Base-by-base conservation (phyloP, 2,797 vertebrate genomes). In the Phyllotis vaccarum region DNA sequence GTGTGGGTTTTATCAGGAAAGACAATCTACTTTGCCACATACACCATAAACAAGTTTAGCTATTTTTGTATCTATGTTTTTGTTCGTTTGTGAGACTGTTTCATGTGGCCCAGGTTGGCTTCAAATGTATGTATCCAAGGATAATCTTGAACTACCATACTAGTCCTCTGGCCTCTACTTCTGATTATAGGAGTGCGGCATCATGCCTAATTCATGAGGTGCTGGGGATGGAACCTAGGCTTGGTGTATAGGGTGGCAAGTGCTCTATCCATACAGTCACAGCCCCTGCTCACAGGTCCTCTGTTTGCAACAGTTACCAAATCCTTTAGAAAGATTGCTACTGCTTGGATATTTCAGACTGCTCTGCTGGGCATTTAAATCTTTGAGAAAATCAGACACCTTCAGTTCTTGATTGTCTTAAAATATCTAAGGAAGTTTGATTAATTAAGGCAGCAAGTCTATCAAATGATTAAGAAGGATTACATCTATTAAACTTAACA, bases 401-500 rank as follows among this genome's bases (percentile, higher is more conserved):
- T 86, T 94, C 91, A 94, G 75, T 94, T 96, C 72, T 22, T 97
- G 93, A 91, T 81, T 96, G 19, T 89, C 90, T 52, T 93, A 74
- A 94, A 96, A 90, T 96, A 46, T 93, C 81, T 93, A 75, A 96
- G 90, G 92, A 89, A 96, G 95, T 94, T 86, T 91, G 89, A 91
- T 89, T 96, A 91, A 96, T 93, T 95, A 95, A 93, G 70, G 75
- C n/a, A 70, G 70, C 80, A 87, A 96, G 80, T 80, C 82, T 93
- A 79, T 95, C 86, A 92, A 94, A 66, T 91, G 34, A 94, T 92
- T 86, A 95, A 96, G 82, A 70, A 94, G 16, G 52, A 87, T 40
- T 76, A 83, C 74, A 66, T 89, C 43, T 86, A 90, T 43, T 87
- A 95, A 95, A 90, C 19, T 43, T 95, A 89, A 95, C 78, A 89